Base-by-base conservation (phyloP, 1,140 invertebrate species). In the Nixonia krombeini region DNA sequence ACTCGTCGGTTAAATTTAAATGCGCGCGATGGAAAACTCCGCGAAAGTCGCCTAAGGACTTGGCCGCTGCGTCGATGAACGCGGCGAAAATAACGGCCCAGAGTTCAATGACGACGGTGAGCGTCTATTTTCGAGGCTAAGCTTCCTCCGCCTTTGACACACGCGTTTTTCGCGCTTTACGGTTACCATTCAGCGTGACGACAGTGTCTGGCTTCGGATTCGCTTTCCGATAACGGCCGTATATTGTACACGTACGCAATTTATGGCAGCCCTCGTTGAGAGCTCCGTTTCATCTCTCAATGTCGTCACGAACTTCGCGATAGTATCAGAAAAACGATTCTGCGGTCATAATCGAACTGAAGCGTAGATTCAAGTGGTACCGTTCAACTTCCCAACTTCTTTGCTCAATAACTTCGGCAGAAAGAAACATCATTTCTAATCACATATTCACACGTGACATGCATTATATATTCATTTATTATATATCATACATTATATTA, bases 101-200 rank as follows among this genome's bases (percentile, higher is more conserved):
- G 63, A 67, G 63, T 67, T 67, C 56, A 67, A 67, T 67, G 56
- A 67, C 63, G 56, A 67, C 10, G 35, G 58, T 59, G 23, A 18
- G 12, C 21, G 10, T 29, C 49, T 58, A 53, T 59, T 67, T 61
- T 50, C 15, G 47, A 17, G 13, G 8, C 9, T 38, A 7, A 17
- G 4, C 21, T 21, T 21, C 21, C 21, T 21, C 21, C 6, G 21
- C 2, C 21, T 21, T 21, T 21, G 6, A 21, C 21, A n/a, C n/a
- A n/a, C n/a, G n/a, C n/a, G n/a, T n/a, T n/a, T n/a, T n/a, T n/a
- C n/a, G n/a, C n/a, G n/a, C n/a, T n/a, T n/a, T n/a, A n/a, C n/a
- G n/a, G n/a, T n/a, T n/a, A n/a, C n/a, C n/a, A n/a, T n/a, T n/a
- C n/a, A n/a, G n/a, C n/a, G n/a, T n/a, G n/a, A n/a, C n/a, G n/a